Evolutionary conservation across 2,113 vertebrate species (phyloP).

Genomic region (Andinoacara biseriatus): DNA sequence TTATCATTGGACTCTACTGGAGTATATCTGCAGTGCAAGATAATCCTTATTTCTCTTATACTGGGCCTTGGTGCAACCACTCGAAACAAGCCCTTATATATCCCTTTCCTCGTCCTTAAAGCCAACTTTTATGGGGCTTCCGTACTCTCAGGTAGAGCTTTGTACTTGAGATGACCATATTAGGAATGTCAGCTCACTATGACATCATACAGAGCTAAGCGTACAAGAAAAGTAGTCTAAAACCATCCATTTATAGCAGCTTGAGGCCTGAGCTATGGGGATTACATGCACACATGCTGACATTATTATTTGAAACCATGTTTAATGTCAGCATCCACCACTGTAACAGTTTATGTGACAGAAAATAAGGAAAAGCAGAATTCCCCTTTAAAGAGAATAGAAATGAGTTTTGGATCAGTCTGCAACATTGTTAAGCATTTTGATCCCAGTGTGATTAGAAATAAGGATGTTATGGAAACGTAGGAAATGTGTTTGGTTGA

Average conservation of each 20-base stretch:
- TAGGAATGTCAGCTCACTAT: neutral
- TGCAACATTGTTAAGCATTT: neutral
- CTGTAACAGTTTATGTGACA: neutral
- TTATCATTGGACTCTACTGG: neutral
- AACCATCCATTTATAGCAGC: neutral
- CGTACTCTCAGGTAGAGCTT: neutral
- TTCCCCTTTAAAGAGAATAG: neutral
- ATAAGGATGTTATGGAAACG: neutral
- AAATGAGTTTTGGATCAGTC: neutral
- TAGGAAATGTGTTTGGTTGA: neutral
- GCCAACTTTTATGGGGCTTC: neutral
- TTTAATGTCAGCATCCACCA: neutral
- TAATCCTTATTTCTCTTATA: neutral
- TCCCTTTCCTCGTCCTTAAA: neutral
- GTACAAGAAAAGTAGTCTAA: neutral
- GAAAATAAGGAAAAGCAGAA: neutral
- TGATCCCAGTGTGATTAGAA: neutral
- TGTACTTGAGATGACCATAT: neutral
- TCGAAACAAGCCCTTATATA: neutral
- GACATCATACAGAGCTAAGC: neutral
- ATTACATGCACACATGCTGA: neutral
- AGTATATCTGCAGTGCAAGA: neutral
- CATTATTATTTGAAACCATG: neutral
- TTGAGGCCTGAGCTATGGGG: neutral
- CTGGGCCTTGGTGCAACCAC: neutral